A percentile compares a stretch with the other conserved stretches of the same genome.
These are phyloP conservation scores for Arctocebus calabarensis DNA, from an alignment of 2,797 vertebrate genomes.

Conservation along the genomic window DNA sequence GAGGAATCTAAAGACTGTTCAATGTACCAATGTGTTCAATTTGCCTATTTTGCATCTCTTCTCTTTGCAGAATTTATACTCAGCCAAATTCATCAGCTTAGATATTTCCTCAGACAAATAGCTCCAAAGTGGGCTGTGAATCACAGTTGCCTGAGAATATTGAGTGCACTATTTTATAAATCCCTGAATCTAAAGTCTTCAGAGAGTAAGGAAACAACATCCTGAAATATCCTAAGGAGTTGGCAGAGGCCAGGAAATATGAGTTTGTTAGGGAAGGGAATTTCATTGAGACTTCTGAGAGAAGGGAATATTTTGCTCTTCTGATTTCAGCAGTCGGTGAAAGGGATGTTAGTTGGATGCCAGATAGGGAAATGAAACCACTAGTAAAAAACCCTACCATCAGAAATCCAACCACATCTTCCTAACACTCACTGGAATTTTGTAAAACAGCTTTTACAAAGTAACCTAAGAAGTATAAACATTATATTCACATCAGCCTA, in stretches of 20 bases:
- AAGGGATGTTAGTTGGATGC: constrained; percentile 71
- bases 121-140: not conserved
- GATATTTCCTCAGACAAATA: constrained; percentile 41
- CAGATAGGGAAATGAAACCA: constrained; percentile 73
- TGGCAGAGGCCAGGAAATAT: constrained; percentile 62
- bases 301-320: constrained; percentile 75
- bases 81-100: not conserved
- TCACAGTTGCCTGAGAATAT: not conserved
- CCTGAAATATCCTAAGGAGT: constrained; percentile 57
- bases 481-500: not conserved
- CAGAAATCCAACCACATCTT: constrained; percentile 30
- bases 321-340: constrained; percentile 79
- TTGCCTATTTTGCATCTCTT: not conserved
- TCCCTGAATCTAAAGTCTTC: not conserved
- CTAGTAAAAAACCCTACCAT: constrained; percentile 59
- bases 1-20: not conserved
- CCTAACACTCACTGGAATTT: constrained; percentile 47
- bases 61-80: constrained; percentile 22
- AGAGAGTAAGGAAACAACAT: constrained; percentile 56
- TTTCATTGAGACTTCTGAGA: constrained; percentile 73
- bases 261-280: constrained; percentile 2
- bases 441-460: constrained; percentile 64
- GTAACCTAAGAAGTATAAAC: constrained; percentile 43
- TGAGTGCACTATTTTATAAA: constrained; percentile 12
- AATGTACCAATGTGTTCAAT: not conserved